Evolutionary conservation across 2,888 invertebrate species (phyloP).

Genomic region (Sceliomorpha sp.): DNA sequence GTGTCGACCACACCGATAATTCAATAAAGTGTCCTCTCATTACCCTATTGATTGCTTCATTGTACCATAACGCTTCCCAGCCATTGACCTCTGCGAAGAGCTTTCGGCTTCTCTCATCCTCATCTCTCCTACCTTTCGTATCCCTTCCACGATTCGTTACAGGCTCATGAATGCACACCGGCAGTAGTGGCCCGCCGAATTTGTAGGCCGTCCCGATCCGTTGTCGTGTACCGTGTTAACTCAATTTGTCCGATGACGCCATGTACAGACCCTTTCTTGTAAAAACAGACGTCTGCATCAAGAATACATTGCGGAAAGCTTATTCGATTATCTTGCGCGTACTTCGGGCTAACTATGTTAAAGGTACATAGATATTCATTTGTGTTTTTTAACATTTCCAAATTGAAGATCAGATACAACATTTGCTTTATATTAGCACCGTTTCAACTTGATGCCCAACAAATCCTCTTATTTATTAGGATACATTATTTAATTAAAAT

Average conservation of each 20-base stretch:
- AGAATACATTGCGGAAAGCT: constrained; percentile 22
- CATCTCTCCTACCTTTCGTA: constrained; percentile 33
- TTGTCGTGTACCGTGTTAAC: constrained; percentile 58
- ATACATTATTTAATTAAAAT: too few species aligned
- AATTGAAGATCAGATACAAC: too few species aligned
- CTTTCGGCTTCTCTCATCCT: constrained; percentile 53
- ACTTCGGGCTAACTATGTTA: too few species aligned
- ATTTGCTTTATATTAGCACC: too few species aligned
- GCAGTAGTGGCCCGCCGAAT: constrained; percentile 55
- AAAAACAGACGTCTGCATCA: constrained; percentile 48
- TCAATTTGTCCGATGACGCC: constrained; percentile 59
- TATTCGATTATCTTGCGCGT: constrained; percentile 4
- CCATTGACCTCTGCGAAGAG: constrained; percentile 64
- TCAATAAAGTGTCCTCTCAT: constrained; percentile 79
- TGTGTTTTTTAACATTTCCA: too few species aligned
- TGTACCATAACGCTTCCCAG: constrained; percentile 71
- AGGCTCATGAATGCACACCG: constrained; percentile 56
- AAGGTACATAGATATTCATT: too few species aligned
- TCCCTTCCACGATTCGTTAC: constrained; percentile 57
- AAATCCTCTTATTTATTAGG: too few species aligned
- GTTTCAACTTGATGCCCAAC: too few species aligned
- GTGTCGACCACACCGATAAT: constrained; percentile 77
- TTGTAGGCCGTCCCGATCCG: constrained; percentile 52
- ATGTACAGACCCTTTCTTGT: constrained; percentile 48
- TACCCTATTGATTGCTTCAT: constrained; percentile 80